Percentiles rank a stretch among this genome's conserved stretches.
phyloP scores from a whole-genome alignment of 2,797 vertebrate genomes.

The Helarctos malayanus region DNA sequence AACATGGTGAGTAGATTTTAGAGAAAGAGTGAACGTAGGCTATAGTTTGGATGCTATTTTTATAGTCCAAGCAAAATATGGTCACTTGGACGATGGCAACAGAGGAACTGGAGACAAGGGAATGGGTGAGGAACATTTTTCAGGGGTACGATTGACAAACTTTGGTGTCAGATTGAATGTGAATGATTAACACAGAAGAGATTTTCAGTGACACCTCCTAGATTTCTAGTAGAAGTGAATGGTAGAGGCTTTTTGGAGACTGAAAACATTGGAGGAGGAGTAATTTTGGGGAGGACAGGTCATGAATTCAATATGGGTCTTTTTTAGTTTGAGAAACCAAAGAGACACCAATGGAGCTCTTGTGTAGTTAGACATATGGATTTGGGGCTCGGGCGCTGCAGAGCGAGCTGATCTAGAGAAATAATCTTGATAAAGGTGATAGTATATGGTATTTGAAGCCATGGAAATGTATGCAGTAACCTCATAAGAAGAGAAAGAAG shows the following conservation, averaged over 20 bases:
- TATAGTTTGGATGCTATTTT: not conserved
- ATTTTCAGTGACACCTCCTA: not conserved
- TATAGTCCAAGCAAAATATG: not conserved
- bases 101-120: not conserved
- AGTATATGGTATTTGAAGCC: not conserved
- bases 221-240: not conserved
- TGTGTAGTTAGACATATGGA: not conserved
- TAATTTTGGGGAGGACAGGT: not conserved
- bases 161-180: not conserved
- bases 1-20: not conserved
- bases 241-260: not conserved
- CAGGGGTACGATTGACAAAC: not conserved
- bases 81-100: not conserved
- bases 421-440: not conserved
- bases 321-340: not conserved
- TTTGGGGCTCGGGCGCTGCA: not conserved
- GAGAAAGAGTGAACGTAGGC: not conserved
- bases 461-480: not conserved
- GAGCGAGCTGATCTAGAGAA: not conserved
- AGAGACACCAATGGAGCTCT: not conserved
- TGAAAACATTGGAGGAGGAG: not conserved
- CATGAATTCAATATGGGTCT: not conserved
- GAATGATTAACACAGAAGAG: not conserved
- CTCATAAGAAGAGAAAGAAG: not conserved
- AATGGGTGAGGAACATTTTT: not conserved